These are phyloP conservation scores for Garrulus glandarius DNA, from an alignment of 2,797 vertebrate genomes.

Conservation along the genomic window DNA sequence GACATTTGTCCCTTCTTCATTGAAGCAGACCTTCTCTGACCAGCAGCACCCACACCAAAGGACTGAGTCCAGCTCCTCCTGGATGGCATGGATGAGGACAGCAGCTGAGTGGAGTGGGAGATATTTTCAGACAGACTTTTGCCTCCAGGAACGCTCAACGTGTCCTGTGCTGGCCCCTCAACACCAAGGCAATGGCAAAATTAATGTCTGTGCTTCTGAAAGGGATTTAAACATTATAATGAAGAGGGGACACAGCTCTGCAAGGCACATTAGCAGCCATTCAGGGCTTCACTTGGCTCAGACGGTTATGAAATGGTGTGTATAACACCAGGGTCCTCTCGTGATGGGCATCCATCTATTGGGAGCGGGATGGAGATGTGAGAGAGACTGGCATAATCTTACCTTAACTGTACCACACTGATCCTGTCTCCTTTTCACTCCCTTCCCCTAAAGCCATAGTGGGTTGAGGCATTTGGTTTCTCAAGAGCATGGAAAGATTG, in stretches of 20 bases:
- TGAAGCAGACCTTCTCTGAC: background rate
- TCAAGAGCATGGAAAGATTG: background rate
- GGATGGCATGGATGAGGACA: background rate
- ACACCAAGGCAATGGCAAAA: background rate
- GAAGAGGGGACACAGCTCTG: background rate
- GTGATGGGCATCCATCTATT: background rate
- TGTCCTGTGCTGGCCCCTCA: background rate
- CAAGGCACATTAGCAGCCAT: background rate
- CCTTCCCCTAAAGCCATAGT: background rate
- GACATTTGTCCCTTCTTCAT: background rate
- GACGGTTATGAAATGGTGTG: accelerated
- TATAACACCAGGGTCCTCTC: background rate
- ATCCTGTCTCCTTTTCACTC: background rate
- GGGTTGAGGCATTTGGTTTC: background rate
- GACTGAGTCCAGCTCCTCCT: background rate
- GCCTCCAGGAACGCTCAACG: background rate
- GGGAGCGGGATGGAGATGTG: background rate
- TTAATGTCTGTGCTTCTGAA: background rate
- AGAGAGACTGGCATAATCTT: background rate
- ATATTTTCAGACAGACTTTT: background rate
- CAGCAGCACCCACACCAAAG: background rate
- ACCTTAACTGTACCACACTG: background rate
- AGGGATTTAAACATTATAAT: background rate
- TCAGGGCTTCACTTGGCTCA: background rate
- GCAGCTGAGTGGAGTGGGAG: background rate